A percentile compares a stretch with the other conserved stretches of the same genome.
Evolutionary conservation across 2,797 vertebrate species (phyloP).

Genomic region (Onychomys arenicola): DNA sequence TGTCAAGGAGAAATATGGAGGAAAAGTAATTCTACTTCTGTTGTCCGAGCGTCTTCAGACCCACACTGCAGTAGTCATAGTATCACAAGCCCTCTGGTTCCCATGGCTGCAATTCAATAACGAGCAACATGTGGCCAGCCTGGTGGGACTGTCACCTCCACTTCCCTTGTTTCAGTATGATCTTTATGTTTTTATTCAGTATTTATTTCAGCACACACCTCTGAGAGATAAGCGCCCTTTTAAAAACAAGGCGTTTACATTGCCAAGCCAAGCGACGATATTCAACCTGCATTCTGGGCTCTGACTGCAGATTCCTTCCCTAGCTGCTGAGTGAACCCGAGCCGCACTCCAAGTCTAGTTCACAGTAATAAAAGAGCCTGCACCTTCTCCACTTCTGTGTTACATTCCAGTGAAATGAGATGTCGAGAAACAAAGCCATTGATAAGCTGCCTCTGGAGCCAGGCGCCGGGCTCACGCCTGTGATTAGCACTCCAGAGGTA

Average conservation of each 20-base stretch:
- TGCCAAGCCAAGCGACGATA: neutral
- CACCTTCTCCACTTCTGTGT: neutral
- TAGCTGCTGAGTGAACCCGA: neutral
- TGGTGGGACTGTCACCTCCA: neutral
- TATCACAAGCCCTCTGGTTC: fast-evolving
- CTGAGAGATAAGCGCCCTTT: neutral
- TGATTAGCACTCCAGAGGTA: neutral
- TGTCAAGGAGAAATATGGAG: neutral
- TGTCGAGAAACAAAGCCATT: neutral
- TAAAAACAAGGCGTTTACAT: neutral
- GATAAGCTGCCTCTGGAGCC: neutral
- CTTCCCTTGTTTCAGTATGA: neutral
- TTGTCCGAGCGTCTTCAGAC: neutral
- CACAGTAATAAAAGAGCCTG: neutral
- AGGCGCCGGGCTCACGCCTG: neutral
- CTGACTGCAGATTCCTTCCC: neutral
- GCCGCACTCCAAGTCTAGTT: neutral
- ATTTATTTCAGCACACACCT: neutral
- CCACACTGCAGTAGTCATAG: too few species aligned
- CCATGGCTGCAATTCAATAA: fast-evolving
- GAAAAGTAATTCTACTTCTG: neutral
- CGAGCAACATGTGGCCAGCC: neutral
- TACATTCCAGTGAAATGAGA: neutral
- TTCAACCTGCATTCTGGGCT: neutral
- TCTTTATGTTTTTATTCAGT: neutral